A percentile compares a stretch with the other conserved stretches of the same genome.
Evolutionary conservation across 2,797 vertebrate species (phyloP).

Genomic region (Xenops minutus): DNA sequence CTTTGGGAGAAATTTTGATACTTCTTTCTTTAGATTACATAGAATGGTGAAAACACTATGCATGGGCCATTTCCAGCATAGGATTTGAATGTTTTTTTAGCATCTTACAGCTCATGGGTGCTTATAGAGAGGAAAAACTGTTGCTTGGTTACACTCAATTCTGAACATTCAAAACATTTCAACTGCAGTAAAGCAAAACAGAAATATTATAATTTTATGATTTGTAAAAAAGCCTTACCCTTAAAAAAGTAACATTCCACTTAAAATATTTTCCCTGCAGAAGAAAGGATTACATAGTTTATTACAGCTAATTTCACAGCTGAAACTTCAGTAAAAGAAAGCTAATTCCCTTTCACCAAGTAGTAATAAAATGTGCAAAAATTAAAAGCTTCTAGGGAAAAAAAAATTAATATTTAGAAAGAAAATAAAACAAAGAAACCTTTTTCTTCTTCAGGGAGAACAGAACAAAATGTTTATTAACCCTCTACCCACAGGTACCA

Average conservation of each 20-base stretch:
- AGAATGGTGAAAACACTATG: not conserved
- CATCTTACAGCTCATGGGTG: not conserved
- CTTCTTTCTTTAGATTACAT: not conserved
- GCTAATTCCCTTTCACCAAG: conserved; percentile 10
- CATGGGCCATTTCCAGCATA: not conserved
- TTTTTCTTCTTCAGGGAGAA: not conserved
- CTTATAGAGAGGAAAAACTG: not conserved
- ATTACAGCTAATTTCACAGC: conserved; percentile 28
- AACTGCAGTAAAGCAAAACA: conserved; percentile 8
- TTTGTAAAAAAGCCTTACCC: not conserved
- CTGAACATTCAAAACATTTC: conserved; percentile 6
- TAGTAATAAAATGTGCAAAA: conserved; percentile 27
- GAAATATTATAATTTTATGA: conserved; percentile 6
- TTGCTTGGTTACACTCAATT: conserved; percentile 29
- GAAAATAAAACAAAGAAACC: conserved; percentile 22
- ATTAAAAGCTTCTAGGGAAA: conserved; percentile 22
- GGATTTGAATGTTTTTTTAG: not conserved
- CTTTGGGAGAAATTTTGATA: conserved; percentile 1
- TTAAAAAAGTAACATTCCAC: conserved; percentile 2
- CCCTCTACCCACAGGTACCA: not conserved
- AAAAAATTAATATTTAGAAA: not conserved
- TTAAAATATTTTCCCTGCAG: conserved; percentile 31
- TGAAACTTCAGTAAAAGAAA: conserved; percentile 28
- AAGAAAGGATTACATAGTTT: conserved; percentile 31
- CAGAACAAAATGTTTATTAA: not conserved